These are phyloP conservation scores for Serripes groenlandicus DNA, from an alignment of 2,888 invertebrate genomes.

Conservation along the genomic window DNA sequence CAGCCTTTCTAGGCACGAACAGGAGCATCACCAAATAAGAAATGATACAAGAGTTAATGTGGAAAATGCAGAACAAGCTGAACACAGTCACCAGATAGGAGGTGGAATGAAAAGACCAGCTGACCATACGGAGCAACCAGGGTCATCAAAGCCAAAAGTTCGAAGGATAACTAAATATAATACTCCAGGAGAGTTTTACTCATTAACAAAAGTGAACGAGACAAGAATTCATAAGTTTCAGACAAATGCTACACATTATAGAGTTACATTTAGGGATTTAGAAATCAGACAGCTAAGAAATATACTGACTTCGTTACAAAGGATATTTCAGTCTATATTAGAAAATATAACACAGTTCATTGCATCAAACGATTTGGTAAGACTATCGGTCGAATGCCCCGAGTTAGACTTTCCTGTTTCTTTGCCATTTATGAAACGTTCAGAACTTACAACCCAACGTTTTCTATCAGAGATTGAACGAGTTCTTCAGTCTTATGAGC, in stretches of 20 bases:
- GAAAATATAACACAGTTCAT: constrained; percentile 20
- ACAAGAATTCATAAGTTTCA: constrained; percentile 29
- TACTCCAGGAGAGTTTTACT: constrained; percentile 23
- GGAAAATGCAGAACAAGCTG: no score
- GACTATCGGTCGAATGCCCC: constrained; percentile 14
- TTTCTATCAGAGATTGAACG: no score
- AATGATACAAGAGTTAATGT: no score
- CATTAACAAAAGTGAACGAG: constrained; percentile 16
- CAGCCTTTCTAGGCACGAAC: constrained; percentile 13
- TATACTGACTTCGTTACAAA: constrained; percentile 30
- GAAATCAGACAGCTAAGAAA: constrained; percentile 11
- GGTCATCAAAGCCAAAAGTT: constrained; percentile 11
- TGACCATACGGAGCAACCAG: background rate
- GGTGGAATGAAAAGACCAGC: constrained; percentile 7
- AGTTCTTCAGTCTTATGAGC: no score
- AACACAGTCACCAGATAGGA: no score
- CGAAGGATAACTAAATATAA: background rate
- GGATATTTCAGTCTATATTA: constrained; percentile 30
- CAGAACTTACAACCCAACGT: no score
- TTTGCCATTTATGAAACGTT: no score
- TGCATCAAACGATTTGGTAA: constrained; percentile 44
- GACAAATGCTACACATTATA: constrained; percentile 31
- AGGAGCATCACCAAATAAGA: no score
- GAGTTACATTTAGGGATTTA: constrained; percentile 22
- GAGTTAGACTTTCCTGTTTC: no score